Base-by-base conservation (phyloP, 2,797 vertebrate species). In the Peromyscus attwateri region DNA sequence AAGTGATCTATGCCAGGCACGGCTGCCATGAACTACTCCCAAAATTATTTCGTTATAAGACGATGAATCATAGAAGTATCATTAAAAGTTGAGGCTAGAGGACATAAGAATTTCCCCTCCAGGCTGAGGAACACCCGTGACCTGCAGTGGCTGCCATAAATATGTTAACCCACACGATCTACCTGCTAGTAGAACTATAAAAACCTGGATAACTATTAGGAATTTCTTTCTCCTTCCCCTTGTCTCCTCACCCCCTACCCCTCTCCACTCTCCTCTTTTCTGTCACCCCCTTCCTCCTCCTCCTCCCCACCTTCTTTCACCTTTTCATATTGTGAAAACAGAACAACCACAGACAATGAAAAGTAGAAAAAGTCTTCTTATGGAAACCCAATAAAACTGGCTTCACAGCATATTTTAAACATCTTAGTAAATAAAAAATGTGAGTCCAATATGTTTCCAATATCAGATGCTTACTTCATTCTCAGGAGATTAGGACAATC, bases 1-100 rank as follows among this genome's bases (percentile, higher is more conserved):
- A 95, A 97, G 80, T 97, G 95, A 97, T 89, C 55, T 49, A 93
- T 70, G 82, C 60, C 23, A 81, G 85, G 77, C 62, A 34, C n/a
- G 92, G 94, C 95, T 98, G 95, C 83, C 79, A 97, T 85, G 68
- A 95, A 91, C 46, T 25, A 94, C 87, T 91, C 92, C 94, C 97
- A 31, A 97, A 98, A 66, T 95, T 97, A 97, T 97, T 98, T 97
- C 88, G 64, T 97, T 76, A 66, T 81, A 96, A 57, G 96, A 98
- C 97, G 96, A 57, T 90, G 89, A 97, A 98, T 98, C 93, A 97
- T 55, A 95, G n/a, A 95, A 52, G 62, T 3, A 29, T 40, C 93
- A 94, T 87, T 92, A 95, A 82, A 95, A 91, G 43, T 83, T 70
- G 77, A 96, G 75, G 21, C 52, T 71, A 87, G 66, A 29, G 68